phyloP scores from a whole-genome alignment of 2,113 vertebrate genomes.

The Brachirus orientalis region DNA sequence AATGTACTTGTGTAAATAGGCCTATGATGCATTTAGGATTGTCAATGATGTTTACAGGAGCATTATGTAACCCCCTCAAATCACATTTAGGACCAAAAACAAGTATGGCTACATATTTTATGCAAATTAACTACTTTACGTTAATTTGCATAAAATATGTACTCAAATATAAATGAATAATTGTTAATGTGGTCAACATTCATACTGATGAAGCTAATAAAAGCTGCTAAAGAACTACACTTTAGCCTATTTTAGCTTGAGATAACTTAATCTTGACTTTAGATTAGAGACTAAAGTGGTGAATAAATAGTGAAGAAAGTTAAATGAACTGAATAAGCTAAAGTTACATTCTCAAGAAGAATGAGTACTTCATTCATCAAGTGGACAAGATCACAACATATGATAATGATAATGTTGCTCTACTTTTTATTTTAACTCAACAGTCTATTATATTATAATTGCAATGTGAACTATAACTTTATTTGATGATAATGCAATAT shows the following conservation, averaged over 20 bases:
- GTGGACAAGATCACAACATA: too few relatives aligned
- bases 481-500: neutral
- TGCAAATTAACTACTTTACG: too few relatives aligned
- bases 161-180: too few relatives aligned
- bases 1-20: constrained; percentile 51
- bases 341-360: neutral
- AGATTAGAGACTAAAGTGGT: too few relatives aligned
- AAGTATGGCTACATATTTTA: neutral
- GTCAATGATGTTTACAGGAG: neutral
- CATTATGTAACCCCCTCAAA: constrained; percentile 18
- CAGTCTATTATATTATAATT: neutral
- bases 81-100: neutral
- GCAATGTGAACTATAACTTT: neutral
- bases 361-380: too few relatives aligned
- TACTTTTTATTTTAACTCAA: neutral
- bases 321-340: neutral
- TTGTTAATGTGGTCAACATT: too few relatives aligned
- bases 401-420: neutral
- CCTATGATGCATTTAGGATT: constrained; percentile 16
- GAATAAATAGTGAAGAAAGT: neutral
- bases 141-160: too few relatives aligned
- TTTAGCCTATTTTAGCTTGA: too few relatives aligned
- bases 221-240: too few relatives aligned
- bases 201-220: too few relatives aligned
- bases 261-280: too few relatives aligned